Conservation (phyloP, 2,888 invertebrate species). For the Plebejus anna region DNA sequence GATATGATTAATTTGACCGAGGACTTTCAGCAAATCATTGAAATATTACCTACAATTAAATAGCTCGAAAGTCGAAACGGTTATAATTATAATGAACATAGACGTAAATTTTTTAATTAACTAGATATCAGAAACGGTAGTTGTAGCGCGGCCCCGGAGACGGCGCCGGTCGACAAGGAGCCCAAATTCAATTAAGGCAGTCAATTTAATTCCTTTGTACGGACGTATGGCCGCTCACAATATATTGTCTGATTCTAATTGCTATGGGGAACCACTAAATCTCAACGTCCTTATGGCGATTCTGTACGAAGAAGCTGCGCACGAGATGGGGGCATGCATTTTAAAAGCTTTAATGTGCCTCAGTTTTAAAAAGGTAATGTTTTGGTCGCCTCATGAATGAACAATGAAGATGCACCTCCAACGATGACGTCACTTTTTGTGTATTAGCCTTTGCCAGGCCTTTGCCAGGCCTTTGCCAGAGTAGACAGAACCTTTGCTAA, state of each 20-base stretch:
- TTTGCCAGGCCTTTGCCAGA: too few species aligned
- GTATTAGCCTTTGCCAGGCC: too few species aligned
- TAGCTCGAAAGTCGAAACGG: neutral
- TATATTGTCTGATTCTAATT: conserved; percentile 27
- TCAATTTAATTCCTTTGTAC: conserved; percentile 77
- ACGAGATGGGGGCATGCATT: too few species aligned
- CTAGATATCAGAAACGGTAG: conserved; percentile 21
- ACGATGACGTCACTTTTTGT: too few species aligned
- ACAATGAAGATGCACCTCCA: too few species aligned
- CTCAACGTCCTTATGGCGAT: neutral
- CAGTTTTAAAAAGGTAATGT: too few species aligned
- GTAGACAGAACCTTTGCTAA: too few species aligned
- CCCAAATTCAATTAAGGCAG: conserved; percentile 79
- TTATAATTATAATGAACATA: neutral
- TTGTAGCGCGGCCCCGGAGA: conserved; percentile 46
- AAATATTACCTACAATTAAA: neutral
- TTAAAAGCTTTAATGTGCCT: too few species aligned
- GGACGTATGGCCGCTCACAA: conserved; percentile 33
- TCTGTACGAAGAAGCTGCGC: neutral
- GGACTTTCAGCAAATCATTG: neutral
- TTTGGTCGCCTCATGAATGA: too few species aligned
- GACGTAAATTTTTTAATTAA: conserved; percentile 19
- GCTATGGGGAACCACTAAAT: conserved; percentile 32
- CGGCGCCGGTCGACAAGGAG: conserved; percentile 68
- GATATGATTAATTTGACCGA: neutral